Evolutionary conservation across 1,140 invertebrate species (phyloP).

Genomic region (Zaprionus camerounensis): DNA sequence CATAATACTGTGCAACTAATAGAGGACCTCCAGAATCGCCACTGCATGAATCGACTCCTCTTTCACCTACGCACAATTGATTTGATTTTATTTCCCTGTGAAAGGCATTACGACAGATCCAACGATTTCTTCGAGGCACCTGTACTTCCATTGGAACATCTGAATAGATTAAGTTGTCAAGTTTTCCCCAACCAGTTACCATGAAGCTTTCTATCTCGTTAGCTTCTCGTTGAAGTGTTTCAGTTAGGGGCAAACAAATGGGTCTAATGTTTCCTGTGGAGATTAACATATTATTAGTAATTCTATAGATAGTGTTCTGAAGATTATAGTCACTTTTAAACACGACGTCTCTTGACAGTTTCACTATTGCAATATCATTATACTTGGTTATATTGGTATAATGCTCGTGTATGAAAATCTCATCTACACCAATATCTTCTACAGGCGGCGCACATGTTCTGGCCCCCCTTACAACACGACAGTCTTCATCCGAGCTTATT

Average conservation of each 20-base stretch:
- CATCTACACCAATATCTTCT: neutral
- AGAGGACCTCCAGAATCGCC: neutral
- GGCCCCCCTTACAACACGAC: neutral
- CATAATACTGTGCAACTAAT: neutral
- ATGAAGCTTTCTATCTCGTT: neutral
- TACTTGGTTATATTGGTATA: neutral
- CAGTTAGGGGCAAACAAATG: neutral
- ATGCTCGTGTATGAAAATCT: neutral
- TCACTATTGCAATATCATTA: neutral
- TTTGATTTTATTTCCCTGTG: neutral
- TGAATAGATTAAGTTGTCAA: neutral
- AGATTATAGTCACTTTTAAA: neutral
- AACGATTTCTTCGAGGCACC: neutral
- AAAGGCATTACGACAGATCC: neutral
- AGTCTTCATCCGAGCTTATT: neutral
- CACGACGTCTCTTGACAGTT: neutral
- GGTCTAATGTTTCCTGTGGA: neutral
- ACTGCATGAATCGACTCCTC: neutral
- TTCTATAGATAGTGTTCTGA: neutral
- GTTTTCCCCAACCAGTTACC: neutral
- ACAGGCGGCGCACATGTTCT: neutral
- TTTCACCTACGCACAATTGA: neutral
- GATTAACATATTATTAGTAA: neutral
- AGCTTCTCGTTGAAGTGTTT: neutral
- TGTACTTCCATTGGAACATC: neutral